phyloP scores from a whole-genome alignment of 1,140 invertebrate genomes.

The Bombus soroeensis region DNA sequence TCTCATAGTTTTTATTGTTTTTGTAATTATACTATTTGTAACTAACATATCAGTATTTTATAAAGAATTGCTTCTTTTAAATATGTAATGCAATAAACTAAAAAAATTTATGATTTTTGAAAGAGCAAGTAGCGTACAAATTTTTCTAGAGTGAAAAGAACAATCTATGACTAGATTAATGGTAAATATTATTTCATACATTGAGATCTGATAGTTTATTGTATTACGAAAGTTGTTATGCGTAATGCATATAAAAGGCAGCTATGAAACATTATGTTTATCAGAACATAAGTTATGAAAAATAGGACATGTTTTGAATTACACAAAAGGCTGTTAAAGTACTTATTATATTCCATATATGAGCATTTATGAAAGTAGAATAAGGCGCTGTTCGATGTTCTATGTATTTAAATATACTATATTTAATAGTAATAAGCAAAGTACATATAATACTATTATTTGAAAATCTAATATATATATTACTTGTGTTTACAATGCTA shows the following conservation, averaged over 20 bases:
- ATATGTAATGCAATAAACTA: conserved; percentile 31
- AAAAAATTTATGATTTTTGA: neutral
- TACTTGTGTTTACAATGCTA: conserved; percentile 50
- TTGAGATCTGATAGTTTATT: conserved; percentile 27
- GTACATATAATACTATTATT: conserved; percentile 54
- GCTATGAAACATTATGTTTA: conserved; percentile 26
- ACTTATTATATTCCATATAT: conserved; percentile 43
- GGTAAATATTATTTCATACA: neutral
- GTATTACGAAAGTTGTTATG: conserved; percentile 20
- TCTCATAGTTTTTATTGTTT: conserved; percentile 17
- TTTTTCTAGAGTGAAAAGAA: conserved; percentile 20
- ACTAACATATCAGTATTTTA: conserved; percentile 41
- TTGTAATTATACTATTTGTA: conserved; percentile 15
- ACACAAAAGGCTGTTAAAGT: conserved; percentile 46
- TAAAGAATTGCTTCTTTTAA: conserved; percentile 1
- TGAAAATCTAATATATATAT: conserved; percentile 60
- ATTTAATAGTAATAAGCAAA: conserved; percentile 61
- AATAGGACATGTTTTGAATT: conserved; percentile 5
- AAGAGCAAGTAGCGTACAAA: neutral
- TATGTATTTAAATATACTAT: conserved; percentile 57
- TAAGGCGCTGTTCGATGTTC: conserved; percentile 37
- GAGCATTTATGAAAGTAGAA: conserved; percentile 43
- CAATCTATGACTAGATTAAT: neutral
- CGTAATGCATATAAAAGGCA: conserved; percentile 21
- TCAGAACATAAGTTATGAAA: conserved; percentile 1